phyloP scores from a whole-genome alignment of 2,888 invertebrate genomes.

The Macropis europaea region DNA sequence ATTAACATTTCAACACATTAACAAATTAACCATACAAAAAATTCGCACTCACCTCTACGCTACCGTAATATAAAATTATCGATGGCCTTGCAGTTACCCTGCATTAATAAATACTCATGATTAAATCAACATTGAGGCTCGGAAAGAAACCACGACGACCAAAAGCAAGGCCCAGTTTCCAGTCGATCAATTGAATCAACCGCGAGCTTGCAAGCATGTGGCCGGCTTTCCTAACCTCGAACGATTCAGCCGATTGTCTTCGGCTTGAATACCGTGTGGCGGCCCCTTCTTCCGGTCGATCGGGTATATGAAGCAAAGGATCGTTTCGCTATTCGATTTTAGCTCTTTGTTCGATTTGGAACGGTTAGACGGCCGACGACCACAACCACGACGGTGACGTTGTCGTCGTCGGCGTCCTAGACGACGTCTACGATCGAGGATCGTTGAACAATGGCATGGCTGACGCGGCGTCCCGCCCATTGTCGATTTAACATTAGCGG shows the following conservation, averaged over 20 bases:
- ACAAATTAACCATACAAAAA: no score
- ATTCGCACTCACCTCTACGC: no score
- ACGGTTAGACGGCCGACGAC: constrained; percentile 23
- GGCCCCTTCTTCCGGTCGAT: constrained; percentile 36
- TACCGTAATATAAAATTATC: no score
- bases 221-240: constrained; percentile 62
- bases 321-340: constrained; percentile 58
- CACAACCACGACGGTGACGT: constrained; percentile 24
- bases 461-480: constrained; percentile 42
- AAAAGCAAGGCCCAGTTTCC: constrained; percentile 15
- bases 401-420: constrained; percentile 13
- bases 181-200: constrained; percentile 60
- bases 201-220: constrained; percentile 35
- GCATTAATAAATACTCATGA: no score
- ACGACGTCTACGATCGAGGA: constrained; percentile 27
- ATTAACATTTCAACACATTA: no score
- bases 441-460: constrained; percentile 40
- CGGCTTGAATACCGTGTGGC: constrained; percentile 60
- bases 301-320: constrained; percentile 48
- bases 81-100: no score
- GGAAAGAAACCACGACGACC: not conserved
- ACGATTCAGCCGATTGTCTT: constrained; percentile 72
- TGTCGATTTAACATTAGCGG: constrained; percentile 41
- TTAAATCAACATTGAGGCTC: not conserved
- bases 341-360: constrained; percentile 45